Base-by-base conservation (phyloP, 2,113 vertebrate genomes). In the Scomber colias region DNA sequence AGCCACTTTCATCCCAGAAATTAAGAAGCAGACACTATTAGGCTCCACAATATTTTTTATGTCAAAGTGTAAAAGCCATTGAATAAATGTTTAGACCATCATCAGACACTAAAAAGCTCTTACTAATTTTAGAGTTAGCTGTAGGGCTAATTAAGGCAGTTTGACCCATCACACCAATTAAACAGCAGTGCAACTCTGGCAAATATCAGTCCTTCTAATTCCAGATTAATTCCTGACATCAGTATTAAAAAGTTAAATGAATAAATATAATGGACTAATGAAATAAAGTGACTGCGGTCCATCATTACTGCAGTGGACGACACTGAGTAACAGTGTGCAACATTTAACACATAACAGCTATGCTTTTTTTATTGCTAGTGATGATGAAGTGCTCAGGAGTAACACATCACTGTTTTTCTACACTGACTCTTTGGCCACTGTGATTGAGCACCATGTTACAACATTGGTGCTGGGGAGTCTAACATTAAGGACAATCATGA, bases 91-190 rank as follows among this genome's bases (percentile, higher is more conserved):
- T 63, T 11, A 49, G 44, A 57, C 40, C 17, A 44, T 21, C 70
- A 54, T 55, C 35, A 27, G 46, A 5, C 76, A 54, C 17, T 64
- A 60, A 48, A 87, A 77, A 48, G 61, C 63, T 49, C 54, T 48
- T 40, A 16, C 61, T 81, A 17, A 81, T 81, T 88, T 71, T 15
- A 77, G 55, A 70, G 11, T 57, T 67, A 78, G 45, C 79, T 78
- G 4, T 21, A 54, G 56, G 67, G 71, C 83, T 88, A 87, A 89
- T 91, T 84, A 88, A 84, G 53, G 53, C 81, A 67, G 62, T 74
- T 75, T 89, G 90, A 91, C 87, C 90, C 78, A 71, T 89, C 81
- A 89, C 85, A 83, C 80, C 77, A 82, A 89, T 91, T 90, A 87
- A 83, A 74, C 59, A 44, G 71, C 0, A 13, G 50, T 78, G 56